Base-by-base conservation (phyloP, 2,797 vertebrate species). In the Eulemur albifrons region DNA sequence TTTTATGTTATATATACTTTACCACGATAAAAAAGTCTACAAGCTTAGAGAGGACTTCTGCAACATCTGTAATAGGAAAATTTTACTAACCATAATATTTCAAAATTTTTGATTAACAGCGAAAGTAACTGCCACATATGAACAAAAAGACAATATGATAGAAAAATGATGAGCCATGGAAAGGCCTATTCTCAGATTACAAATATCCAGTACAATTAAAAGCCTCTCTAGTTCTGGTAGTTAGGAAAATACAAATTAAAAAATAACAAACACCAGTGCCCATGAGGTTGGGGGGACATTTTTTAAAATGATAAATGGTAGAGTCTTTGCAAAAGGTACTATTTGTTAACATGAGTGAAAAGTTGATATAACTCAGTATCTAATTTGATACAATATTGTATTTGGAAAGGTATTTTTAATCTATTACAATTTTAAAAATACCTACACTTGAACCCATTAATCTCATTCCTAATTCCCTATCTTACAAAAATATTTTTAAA, bases 21-120 rank as follows among this genome's bases (percentile, higher is more conserved):
- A 85, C 10, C 38, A 92, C 20, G 72, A 52, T 43, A 17, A 70
- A 92, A 52, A 45, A 67, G 48, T 23, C 3, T 18, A 59, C 27
- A 91, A 92, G n/a, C 8, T 45, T 52, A 11, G 15, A 83, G 14
- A 92, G 30, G 43, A 72, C 69, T 80, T 82, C 45, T 70, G 1
- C 12, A 65, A 70, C 15, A 69, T 45, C 63, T 96, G 25, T 52
- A 92, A 84, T 3, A 77, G 17, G 63, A 96, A 95, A 81, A 77
- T 79, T 20, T 89, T 81, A 48, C 21, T 38, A 67, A 43, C 5
- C 18, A 30, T 63, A 90, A 92, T 84, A 21, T 81, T 80, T 50
- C 61, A 94, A 80, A 90, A 80, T 88, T 70, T 70, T 57, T 65
- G 3, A 95, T 85, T 63, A 92, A 81, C 14, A 80, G 43, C 52